Evolutionary conservation across 2,797 vertebrate species (phyloP), one percentile per base, ranked within the genome.

Genomic region (Chelon auratus): DNA sequence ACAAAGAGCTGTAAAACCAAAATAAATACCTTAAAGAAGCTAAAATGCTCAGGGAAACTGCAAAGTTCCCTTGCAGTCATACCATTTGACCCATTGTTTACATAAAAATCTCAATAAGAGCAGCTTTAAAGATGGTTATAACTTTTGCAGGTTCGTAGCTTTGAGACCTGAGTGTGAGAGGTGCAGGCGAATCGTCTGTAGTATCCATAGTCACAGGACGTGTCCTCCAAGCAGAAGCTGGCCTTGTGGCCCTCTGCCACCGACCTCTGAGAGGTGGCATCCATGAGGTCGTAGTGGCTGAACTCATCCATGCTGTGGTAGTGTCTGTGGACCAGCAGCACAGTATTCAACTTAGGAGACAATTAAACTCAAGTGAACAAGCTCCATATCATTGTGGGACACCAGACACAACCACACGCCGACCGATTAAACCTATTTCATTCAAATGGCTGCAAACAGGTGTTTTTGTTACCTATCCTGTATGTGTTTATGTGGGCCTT

Each of bases 301-400:
- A 99, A 99, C 89, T 99, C 97, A 40, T 99, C 98, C 98, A 99
- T 99, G 91, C 98, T 99, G 92, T 99, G 98, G 81, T 93, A 99
- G 88, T 99, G 98, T 83, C 98, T 99, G 83, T 67, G 68, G 60
- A 80, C 18, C 54, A 86, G 48, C 69, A 79, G 64, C 64, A 82
- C 53, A 72, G 11, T 1, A 52, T 54, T 77, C 33, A 71, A 20
- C 14, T 43, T 10, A 52, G 50, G 48, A 53, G 18, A 40, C 53
- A 51, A 42, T 14, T 26, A 50, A 9, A 37, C 30, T 9, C 2
- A 69, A 37, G 4, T 0, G 1, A 45, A 4, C 1, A 36, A 76
- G 53, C 39, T 47, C 22, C 26, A 58, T 36, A 42, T 66, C 36
- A 68, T 4, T 43, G 37, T 10, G 26, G 14, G n/a, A 4, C 14